Evolutionary conservation across 2,888 invertebrate species (phyloP), one percentile per base, ranked within the genome.

Genomic region (Deilephila porcellus): DNA sequence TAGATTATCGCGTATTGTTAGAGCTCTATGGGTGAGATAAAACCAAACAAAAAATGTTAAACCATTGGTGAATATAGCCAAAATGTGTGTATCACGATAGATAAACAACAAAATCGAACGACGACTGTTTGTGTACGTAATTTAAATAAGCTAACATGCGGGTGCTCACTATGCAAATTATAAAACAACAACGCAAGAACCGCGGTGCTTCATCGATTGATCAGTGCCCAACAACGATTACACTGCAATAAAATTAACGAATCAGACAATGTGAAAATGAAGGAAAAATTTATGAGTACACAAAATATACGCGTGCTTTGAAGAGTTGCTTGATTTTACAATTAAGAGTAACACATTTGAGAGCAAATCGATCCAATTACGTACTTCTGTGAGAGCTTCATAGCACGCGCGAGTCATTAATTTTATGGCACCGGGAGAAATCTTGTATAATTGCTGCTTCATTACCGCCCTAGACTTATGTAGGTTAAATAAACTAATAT

Each of bases 311-410:
- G 20, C 20, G n/a, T 7, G 17, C 67, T 64, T 64, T 67, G 67
- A 67, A 25, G 67, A 74, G 63, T 73, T 78, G 72, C 72, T 71
- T 74, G 73, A 79, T 83, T 81, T 80, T 81, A 81, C 81, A 85
- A 86, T 87, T 86, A 87, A 83, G 83, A 84, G 86, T 82, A 86
- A 83, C 83, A 84, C 87, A 84, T 89, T 85, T 85, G 83, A 83
- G 83, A 77, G 86, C 85, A 88, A 90, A 90, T 91, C 86, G 88
- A 87, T 87, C 84, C 89, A 92, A 93, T 93, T 92, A 90, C 86
- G 82, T 76, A 83, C 85, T 84, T 82, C 77, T 53, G 78, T 78
- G 75, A 79, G 78, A 81, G 79, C 81, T 83, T 83, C 79, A 82
- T 79, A 79, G 85, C 86, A 88, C 90, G 90, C 84, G 88, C 82